Percentiles rank a stretch among this genome's conserved stretches.
phyloP scores from a whole-genome alignment of 2,797 vertebrate species.

The Menidia menidia region DNA sequence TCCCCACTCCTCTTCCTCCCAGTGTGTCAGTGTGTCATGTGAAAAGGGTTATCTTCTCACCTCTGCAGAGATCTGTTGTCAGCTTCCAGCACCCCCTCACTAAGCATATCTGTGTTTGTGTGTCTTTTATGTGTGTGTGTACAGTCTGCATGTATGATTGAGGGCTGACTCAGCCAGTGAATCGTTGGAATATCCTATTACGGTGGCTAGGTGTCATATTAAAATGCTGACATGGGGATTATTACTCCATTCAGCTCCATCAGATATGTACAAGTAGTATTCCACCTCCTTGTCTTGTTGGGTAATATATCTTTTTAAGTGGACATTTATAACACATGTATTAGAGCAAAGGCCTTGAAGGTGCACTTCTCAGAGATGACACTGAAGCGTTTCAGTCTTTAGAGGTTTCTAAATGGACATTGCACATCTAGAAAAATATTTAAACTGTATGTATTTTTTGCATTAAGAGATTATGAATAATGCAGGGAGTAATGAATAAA shows the following conservation, averaged over 20 bases:
- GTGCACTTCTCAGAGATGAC: slow-evolving; percentile 34
- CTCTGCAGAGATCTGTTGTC: slow-evolving; percentile 41
- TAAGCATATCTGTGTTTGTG: slow-evolving; percentile 35
- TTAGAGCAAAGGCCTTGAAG: slow-evolving; percentile 55
- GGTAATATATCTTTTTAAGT: slow-evolving; percentile 61
- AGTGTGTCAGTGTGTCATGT: slow-evolving; percentile 42
- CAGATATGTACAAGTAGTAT: slow-evolving; percentile 65
- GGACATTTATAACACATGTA: slow-evolving; percentile 56
- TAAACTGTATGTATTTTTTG: neutral
- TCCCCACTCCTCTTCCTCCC: slow-evolving; percentile 7
- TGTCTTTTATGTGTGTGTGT: slow-evolving; percentile 13
- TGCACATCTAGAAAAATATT: slow-evolving; percentile 4
- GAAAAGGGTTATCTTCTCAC: slow-evolving; percentile 49
- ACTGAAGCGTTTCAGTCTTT: slow-evolving; percentile 35
- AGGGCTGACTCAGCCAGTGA: slow-evolving; percentile 60
- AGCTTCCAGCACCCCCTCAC: slow-evolving; percentile 18
- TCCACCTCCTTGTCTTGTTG: slow-evolving; percentile 36
- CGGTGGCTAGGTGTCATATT: slow-evolving; percentile 51
- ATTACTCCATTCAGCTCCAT: slow-evolving; percentile 65
- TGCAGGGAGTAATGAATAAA: neutral
- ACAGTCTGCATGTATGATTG: slow-evolving; percentile 21
- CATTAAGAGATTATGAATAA: neutral
- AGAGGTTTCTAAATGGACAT: slow-evolving; percentile 12
- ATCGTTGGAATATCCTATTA: slow-evolving; percentile 38
- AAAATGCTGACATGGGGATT: slow-evolving; percentile 68